Evolutionary conservation across 2,888 invertebrate species (phyloP).

Genomic region (Escarpia spicata): DNA sequence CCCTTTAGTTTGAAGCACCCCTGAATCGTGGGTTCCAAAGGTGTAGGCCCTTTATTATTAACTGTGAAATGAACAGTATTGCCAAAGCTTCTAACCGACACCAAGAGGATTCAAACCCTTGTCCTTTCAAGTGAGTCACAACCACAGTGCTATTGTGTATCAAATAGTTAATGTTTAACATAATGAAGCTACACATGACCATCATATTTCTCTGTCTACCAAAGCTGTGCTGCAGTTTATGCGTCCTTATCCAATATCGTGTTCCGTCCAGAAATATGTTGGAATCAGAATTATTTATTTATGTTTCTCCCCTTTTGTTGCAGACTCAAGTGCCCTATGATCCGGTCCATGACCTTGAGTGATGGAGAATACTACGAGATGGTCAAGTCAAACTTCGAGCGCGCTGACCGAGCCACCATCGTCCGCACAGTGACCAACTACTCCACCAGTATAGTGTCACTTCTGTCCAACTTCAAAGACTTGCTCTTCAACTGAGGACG

Average conservation of each 20-base stretch:
- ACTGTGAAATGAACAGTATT: no score
- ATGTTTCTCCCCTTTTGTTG: conserved; percentile 33
- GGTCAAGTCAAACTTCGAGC: conserved; percentile 98
- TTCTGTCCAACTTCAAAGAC: conserved; percentile 92
- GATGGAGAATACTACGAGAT: conserved; percentile 99
- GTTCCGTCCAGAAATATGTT: neutral
- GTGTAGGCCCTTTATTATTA: no score
- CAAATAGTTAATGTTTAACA: no score
- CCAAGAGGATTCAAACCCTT: no score
- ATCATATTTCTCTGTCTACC: no score
- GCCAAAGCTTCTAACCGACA: no score
- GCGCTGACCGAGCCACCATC: conserved; percentile 95
- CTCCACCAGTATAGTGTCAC: conserved; percentile 90
- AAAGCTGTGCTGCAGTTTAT: no score
- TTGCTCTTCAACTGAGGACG: conserved; percentile 88
- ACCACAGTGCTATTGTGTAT: no score
- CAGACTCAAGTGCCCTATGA: conserved; percentile 87
- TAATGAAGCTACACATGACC: no score
- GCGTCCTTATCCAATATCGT: neutral
- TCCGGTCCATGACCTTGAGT: conserved; percentile 91
- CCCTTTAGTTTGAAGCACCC: no score
- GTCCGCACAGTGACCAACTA: conserved; percentile 97
- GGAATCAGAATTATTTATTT: neutral
- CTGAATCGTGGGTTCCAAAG: no score
- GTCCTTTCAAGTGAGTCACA: no score